Percentiles rank a stretch among this genome's conserved stretches.
These are phyloP conservation scores for Phthorimaea operculella DNA, from an alignment of 1,140 invertebrate genomes.

Conservation along the genomic window DNA sequence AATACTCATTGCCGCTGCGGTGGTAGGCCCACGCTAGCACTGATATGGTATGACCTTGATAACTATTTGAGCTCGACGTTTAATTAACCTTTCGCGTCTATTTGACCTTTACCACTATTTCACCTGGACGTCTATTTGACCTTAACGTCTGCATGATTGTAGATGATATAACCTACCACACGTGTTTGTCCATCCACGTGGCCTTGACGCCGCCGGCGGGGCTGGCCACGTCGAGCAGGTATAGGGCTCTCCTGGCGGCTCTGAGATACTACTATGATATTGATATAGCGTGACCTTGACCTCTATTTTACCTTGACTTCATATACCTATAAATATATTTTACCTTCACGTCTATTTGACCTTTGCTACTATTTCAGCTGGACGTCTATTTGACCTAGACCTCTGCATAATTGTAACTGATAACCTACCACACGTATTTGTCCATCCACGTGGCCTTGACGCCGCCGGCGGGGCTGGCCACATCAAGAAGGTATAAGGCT, in stretches of 20 bases:
- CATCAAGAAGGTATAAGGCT: constrained; percentile 84
- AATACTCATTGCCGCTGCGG: constrained; percentile 80
- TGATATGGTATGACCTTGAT: constrained; percentile 96
- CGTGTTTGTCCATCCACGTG: constrained; percentile 82
- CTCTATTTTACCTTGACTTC: too few species aligned
- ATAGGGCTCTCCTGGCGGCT: constrained; percentile 82
- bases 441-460: constrained; percentile 87
- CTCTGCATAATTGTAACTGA: not conserved
- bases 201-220: constrained; percentile 86
- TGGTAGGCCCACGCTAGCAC: constrained; percentile 90
- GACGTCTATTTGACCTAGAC: too few species aligned
- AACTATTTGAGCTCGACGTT: too few species aligned
- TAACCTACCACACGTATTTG: constrained; percentile 76
- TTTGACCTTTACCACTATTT: too few species aligned
- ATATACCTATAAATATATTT: too few species aligned
- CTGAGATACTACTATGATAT: constrained; percentile 86
- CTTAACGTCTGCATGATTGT: too few species aligned
- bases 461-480: constrained; percentile 78
- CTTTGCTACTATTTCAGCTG: too few species aligned
- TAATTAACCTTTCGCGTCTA: too few species aligned
- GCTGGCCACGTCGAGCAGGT: constrained; percentile 81
- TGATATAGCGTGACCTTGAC: constrained; percentile 96
- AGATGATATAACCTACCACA: constrained; percentile 68
- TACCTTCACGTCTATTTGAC: too few species aligned
- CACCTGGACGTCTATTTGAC: too few species aligned